These are phyloP conservation scores for Machaerirhynchus nigripectus DNA, from an alignment of 2,113 vertebrate species.

Conservation along the genomic window DNA sequence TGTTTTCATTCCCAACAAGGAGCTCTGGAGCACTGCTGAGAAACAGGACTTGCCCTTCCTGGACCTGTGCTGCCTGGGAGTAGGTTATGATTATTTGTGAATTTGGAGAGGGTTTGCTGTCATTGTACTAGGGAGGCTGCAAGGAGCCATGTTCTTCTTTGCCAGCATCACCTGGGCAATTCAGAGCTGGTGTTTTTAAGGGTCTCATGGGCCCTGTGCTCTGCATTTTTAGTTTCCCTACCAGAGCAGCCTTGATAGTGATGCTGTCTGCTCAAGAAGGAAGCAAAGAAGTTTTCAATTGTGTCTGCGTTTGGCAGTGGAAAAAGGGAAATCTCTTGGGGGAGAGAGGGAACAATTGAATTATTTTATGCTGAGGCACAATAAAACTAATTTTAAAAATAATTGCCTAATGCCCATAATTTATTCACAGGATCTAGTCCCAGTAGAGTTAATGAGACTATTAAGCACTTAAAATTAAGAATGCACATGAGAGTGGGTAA, in stretches of 20 bases:
- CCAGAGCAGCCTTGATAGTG: neutral
- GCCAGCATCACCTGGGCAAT: neutral
- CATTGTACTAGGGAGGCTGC: neutral
- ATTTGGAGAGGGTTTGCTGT: neutral
- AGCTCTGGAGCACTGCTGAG: neutral
- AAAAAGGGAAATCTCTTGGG: neutral
- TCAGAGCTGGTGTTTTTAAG: neutral
- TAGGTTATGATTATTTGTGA: accelerated
- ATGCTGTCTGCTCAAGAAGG: neutral
- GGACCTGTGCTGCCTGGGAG: neutral
- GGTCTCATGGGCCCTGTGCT: neutral
- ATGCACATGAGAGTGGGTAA: neutral
- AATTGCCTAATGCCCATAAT: neutral
- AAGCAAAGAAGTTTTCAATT: neutral
- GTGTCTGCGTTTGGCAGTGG: neutral
- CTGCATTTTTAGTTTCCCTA: neutral
- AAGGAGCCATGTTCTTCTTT: neutral
- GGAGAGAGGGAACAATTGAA: neutral
- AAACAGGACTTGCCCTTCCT: neutral
- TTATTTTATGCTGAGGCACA: slow-evolving; percentile 39
- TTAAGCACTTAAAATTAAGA: neutral
- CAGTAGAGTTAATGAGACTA: neutral
- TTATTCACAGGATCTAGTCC: slow-evolving; percentile 6
- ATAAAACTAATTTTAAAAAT: neutral
- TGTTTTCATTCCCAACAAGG: neutral